Evolutionary conservation across 2,797 vertebrate species (phyloP).

Genomic region (Brotogeris chrysoptera): DNA sequence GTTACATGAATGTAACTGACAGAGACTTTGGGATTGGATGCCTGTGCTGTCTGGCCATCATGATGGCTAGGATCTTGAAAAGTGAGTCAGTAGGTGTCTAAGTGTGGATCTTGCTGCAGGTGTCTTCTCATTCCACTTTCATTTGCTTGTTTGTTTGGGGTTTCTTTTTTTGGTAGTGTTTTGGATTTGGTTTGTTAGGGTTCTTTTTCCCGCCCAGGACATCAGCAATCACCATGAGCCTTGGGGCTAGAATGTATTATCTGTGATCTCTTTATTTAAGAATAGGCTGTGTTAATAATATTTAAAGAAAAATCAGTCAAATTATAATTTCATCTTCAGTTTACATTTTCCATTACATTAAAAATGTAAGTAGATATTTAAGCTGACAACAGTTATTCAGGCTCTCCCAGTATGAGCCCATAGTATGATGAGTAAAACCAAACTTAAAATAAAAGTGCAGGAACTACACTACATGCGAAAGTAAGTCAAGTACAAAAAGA

Average conservation of each 20-base stretch:
- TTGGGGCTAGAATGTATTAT: neutral
- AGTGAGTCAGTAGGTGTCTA: neutral
- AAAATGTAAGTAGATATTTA: conserved; percentile 29
- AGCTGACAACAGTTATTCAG: conserved; percentile 24
- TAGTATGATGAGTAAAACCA: conserved; percentile 30
- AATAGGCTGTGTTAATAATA: neutral
- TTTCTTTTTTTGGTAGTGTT: neutral
- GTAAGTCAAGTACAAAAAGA: conserved; percentile 36
- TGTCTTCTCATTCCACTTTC: neutral
- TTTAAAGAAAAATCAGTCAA: neutral
- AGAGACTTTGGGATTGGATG: neutral
- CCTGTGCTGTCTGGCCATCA: neutral
- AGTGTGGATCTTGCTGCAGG: neutral
- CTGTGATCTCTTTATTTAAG: neutral
- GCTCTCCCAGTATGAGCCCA: conserved; percentile 7
- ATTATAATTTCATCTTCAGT: conserved; percentile 47
- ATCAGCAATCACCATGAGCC: neutral
- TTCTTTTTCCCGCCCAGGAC: neutral
- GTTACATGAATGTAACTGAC: neutral
- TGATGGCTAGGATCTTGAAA: neutral
- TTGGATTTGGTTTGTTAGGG: neutral
- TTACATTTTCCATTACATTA: conserved; percentile 41
- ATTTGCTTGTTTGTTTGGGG: neutral
- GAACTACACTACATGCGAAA: conserved; percentile 4
- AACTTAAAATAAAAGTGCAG: conserved; percentile 25